Conservation (phyloP, 2,888 invertebrate genomes). For the Bursaphelenchus okinawaensis region DNA sequence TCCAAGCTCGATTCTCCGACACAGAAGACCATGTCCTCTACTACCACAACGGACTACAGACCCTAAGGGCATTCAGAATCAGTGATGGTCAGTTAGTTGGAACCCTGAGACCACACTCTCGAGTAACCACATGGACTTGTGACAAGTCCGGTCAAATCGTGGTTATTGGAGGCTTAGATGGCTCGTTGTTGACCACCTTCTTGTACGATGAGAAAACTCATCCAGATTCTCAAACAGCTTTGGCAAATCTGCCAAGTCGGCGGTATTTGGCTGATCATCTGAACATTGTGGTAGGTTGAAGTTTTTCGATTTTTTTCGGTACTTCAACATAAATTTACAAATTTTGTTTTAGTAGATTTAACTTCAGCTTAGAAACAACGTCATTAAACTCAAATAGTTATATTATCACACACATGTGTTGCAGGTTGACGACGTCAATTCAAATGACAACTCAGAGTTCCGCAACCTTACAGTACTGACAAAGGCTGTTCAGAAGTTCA, state of each 20-base stretch:
- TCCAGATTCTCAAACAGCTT: constrained; percentile 29
- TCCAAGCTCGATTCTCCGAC: constrained; percentile 86
- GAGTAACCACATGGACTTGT: constrained; percentile 44
- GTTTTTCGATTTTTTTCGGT: no score
- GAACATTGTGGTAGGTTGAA: constrained; percentile 41
- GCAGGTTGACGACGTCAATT: constrained; percentile 29
- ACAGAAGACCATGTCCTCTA: constrained; percentile 91
- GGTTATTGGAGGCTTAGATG: constrained; percentile 49
- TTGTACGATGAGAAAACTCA: constrained; percentile 34
- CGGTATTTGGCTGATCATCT: constrained; percentile 46
- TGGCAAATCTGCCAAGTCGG: constrained; percentile 40
- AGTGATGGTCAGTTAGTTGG: constrained; percentile 83
- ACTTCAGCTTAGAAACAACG: no score
- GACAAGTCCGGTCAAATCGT: constrained; percentile 40
- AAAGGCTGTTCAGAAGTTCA: constrained; percentile 46
- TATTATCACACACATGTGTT: no score
- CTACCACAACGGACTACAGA: constrained; percentile 90
- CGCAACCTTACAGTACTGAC: constrained; percentile 45
- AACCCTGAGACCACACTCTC: constrained; percentile 68
- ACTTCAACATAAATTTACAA: no score
- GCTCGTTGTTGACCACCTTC: constrained; percentile 42
- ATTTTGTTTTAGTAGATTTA: not conserved
- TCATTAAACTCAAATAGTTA: no score
- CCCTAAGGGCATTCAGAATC: constrained; percentile 83
- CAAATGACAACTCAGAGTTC: constrained; percentile 39